Evolutionary conservation across 2,113 vertebrate species (phyloP), one percentile per base, ranked within the genome.

Genomic region (Solea senegalensis): DNA sequence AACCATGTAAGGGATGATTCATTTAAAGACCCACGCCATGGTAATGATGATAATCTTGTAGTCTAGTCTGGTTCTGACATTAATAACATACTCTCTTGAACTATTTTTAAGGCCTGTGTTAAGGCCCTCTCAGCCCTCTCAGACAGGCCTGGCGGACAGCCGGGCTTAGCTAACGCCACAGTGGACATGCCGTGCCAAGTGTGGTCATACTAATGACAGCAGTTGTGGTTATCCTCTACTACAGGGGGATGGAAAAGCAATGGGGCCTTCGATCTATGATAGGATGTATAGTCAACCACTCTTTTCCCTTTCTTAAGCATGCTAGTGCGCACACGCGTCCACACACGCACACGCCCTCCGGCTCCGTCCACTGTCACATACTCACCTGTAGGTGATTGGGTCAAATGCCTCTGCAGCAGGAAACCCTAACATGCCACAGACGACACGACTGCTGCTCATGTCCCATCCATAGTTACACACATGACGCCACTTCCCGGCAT

Each of bases 341-440:
- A 51, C 54, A 48, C 65, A 59, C 46, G 27, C 51, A 15, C n/a
- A 43, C 41, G 44, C 44, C 4, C 8, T 28, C n/a, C 8, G 45
- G 14, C 55, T 0, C 4, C 10, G 15, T 0, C 69, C 0, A 45
- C 43, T 26, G 50, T 52, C 69, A 49, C 49, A 73, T 62, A 65
- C 89, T 88, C 93, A 99, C 98, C 94, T 94, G 93, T 99, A 99
- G 88, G 96, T 91, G 45, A 77, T 88, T 60, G 76, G 86, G 84
- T 96, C 81, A 65, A 94, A 67, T 0, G 88, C 88, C 5, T 92
- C 91, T 44, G 95, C 94, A 0, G 43, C 82, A 21, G 98, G 97
- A 88, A 95, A 99, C 85, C 98, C 98, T 90, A 99, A 90, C 96
- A 96, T 97, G 62, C 97, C 97, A 0, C 98, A 99, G 48, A 94